phyloP scores from a whole-genome alignment of 2,113 vertebrate genomes.

The Solea senegalensis region DNA sequence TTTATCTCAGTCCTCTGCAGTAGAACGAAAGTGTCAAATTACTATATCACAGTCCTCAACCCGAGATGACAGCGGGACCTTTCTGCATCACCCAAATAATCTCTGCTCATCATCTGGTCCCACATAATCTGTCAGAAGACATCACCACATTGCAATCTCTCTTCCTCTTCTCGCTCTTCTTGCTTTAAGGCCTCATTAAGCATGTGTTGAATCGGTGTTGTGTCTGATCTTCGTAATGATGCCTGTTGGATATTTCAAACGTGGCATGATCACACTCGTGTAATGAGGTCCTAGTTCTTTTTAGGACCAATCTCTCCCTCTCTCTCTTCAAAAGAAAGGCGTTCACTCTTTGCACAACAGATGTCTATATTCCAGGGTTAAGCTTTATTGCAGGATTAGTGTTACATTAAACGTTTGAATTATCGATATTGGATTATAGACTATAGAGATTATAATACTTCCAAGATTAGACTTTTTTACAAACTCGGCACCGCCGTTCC shows the following conservation, averaged over 20 bases:
- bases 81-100: slow-evolving; percentile 14
- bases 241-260: slow-evolving; percentile 75
- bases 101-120: slow-evolving; percentile 43
- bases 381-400: slow-evolving; percentile 25
- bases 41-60: slow-evolving; percentile 20
- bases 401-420: slow-evolving; percentile 20
- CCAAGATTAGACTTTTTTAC: slow-evolving; percentile 18
- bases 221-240: slow-evolving; percentile 74
- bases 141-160: slow-evolving; percentile 48
- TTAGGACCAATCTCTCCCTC: slow-evolving; percentile 49
- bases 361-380: neutral
- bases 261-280: slow-evolving; percentile 53
- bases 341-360: slow-evolving; percentile 41
- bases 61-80: neutral
- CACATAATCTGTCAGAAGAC: slow-evolving; percentile 34
- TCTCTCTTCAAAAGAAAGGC: slow-evolving; percentile 27
- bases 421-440: slow-evolving; percentile 13
- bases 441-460: slow-evolving; percentile 3
- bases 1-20: slow-evolving; percentile 6
- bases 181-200: slow-evolving; percentile 73
- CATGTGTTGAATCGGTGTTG: slow-evolving; percentile 68
- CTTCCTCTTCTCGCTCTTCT: slow-evolving; percentile 34
- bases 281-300: slow-evolving; percentile 71
- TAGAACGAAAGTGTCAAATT: slow-evolving; percentile 3
- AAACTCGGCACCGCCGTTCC: neutral